phyloP scores from a whole-genome alignment of 2,888 invertebrate species.

The Sepioteuthis lessoniana region DNA sequence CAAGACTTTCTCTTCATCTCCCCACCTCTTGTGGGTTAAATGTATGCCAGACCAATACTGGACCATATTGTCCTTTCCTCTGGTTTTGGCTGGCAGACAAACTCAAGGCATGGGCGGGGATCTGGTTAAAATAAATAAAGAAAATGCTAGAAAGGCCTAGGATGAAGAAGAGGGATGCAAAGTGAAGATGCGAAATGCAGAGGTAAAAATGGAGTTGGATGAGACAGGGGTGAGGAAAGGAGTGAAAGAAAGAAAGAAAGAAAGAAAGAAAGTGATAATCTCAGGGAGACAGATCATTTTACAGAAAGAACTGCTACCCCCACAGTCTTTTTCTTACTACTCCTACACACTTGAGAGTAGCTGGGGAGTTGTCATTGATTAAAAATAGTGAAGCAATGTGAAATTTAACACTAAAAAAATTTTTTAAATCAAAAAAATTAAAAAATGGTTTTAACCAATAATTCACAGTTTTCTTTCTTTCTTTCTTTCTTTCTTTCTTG shows the following conservation, averaged over 20 bases:
- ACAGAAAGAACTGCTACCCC: neutral
- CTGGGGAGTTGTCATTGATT: no score
- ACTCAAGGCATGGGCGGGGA: no score
- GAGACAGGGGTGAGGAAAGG: neutral
- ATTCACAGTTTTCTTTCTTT: no score
- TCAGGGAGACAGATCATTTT: neutral
- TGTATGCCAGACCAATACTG: neutral
- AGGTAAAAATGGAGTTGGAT: neutral
- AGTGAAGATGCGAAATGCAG: neutral
- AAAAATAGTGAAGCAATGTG: neutral
- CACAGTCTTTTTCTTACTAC: neutral
- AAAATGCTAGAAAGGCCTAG: no score
- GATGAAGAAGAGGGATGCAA: no score
- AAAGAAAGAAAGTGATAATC: no score
- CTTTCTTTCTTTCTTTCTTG: no score
- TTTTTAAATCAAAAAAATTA: no score
- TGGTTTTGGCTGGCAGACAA: neutral
- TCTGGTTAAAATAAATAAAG: neutral
- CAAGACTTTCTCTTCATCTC: neutral
- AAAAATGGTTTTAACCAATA: no score
- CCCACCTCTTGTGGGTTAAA: neutral
- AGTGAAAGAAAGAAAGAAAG: no score
- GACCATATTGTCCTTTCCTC: neutral
- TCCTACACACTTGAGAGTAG: neutral
- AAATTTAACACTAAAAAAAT: neutral